These are phyloP conservation scores for Tachycineta bicolor DNA, from an alignment of 2,113 vertebrate genomes.

Conservation along the genomic window DNA sequence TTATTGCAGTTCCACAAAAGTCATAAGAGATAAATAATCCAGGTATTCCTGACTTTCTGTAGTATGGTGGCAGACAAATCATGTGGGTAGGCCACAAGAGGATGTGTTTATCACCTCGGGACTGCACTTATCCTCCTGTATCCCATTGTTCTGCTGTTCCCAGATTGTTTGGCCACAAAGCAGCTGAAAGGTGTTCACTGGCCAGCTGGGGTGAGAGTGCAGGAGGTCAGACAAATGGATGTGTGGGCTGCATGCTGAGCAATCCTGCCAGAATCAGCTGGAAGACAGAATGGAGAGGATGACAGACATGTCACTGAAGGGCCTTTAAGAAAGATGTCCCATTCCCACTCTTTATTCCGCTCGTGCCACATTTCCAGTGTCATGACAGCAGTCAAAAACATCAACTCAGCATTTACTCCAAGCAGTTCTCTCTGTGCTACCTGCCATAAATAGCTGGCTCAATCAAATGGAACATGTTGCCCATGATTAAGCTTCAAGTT, in stretches of 20 bases:
- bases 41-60: neutral
- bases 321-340: neutral
- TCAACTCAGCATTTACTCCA: neutral
- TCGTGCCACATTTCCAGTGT: accelerated
- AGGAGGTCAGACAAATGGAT: constrained; percentile 4
- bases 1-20: neutral
- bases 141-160: neutral
- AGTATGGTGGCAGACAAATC: neutral
- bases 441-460: neutral
- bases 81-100: neutral
- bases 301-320: neutral
- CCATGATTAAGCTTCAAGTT: neutral
- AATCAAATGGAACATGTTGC: neutral
- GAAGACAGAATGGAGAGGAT: neutral
- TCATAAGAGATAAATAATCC: neutral
- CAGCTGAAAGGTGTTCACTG: neutral
- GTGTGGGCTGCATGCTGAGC: neutral
- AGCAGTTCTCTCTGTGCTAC: neutral
- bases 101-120: neutral
- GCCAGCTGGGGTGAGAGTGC: neutral
- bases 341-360: accelerated
- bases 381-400: neutral
- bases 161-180: neutral
- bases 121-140: neutral
- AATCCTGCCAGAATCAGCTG: constrained; percentile 20